Evolutionary conservation across 2,113 vertebrate genomes (phyloP).

Genomic region (Cepphus grylle): DNA sequence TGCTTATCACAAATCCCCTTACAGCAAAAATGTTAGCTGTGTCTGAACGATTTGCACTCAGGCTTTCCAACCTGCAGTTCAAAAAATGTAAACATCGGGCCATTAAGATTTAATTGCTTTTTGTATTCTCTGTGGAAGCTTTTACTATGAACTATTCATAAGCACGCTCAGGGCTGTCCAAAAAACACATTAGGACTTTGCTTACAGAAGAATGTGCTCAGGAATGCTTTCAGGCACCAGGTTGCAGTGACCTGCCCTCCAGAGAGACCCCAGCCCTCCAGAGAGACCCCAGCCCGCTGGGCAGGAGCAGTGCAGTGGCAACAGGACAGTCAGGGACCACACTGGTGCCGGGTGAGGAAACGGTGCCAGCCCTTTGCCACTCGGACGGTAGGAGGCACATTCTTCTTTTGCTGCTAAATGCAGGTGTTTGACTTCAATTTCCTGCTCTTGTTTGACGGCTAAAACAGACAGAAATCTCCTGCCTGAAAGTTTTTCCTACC

Average conservation of each 20-base stretch:
- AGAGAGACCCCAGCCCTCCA: background rate
- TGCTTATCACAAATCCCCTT: background rate
- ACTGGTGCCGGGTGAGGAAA: background rate
- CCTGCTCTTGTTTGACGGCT: background rate
- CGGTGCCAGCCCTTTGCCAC: background rate
- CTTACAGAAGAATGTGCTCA: background rate
- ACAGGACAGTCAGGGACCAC: background rate
- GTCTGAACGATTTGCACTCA: constrained; percentile 14
- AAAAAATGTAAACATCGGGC: constrained; percentile 43
- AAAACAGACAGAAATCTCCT: background rate
- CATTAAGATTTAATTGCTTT: constrained; percentile 57
- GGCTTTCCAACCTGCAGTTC: constrained; percentile 30
- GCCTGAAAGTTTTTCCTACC: background rate
- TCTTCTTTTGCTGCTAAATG: background rate
- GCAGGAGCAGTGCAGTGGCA: background rate
- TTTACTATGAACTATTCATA: constrained; percentile 64
- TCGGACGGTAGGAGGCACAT: fast-evolving
- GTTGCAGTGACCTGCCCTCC: background rate
- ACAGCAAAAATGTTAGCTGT: background rate
- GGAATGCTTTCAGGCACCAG: background rate
- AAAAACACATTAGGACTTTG: background rate
- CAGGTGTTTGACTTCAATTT: background rate
- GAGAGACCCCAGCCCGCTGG: background rate
- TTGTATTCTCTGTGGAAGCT: constrained; percentile 6
- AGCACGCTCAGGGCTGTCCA: background rate